Evolutionary conservation across 1,140 invertebrate genomes (phyloP), one percentile per base, ranked within the genome.

Genomic region (Neoseiulus cucumeris): DNA sequence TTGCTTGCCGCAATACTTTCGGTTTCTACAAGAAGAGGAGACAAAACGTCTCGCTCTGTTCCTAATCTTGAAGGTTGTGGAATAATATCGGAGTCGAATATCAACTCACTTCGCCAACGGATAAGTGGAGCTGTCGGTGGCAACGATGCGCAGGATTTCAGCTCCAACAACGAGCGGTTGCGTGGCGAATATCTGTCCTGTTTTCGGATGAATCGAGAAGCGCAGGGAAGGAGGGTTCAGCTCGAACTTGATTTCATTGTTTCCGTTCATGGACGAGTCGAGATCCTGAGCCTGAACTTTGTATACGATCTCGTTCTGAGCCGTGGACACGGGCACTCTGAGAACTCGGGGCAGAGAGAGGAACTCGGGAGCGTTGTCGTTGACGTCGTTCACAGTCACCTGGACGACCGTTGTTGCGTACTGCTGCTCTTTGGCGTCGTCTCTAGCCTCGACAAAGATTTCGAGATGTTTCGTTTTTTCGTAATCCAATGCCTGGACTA

Each of bases 401-500:
- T 72, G 72, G 12, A 72, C 68, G 22, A 71, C 67, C 17, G 69
- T 68, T 5, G 70, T 72, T 2, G 68, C 65, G 64, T 69, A 72
- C 39, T 72, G 72, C 18, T 71, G 65, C 29, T 72, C 72, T 66
- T 70, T 70, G 6, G 69, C 67, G 66, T 72, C 70, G 64, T 72
- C 72, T 69, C 84, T 83, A 0, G 92, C 93, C 25, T 93, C 87
- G 5, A 98, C 85, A 2, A 91, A 87, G 44, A 98, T 75, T 73
- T 96, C 89, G 76, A 96, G 91, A 17, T 88, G 78, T 70, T 91
- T 87, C 73, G 88, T 87, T 0, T 85, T 85, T 76, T 98, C 93
- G 73, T 92, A 98, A 76, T 98, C 92, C 64, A 98, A 77, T 0
- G 86, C 83, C 72, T 91, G 86, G 73, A 95, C 95, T 1, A 98